Evolutionary conservation across 1,140 invertebrate species (phyloP), one percentile per base, ranked within the genome.

Genomic region (Uloborus diversus): DNA sequence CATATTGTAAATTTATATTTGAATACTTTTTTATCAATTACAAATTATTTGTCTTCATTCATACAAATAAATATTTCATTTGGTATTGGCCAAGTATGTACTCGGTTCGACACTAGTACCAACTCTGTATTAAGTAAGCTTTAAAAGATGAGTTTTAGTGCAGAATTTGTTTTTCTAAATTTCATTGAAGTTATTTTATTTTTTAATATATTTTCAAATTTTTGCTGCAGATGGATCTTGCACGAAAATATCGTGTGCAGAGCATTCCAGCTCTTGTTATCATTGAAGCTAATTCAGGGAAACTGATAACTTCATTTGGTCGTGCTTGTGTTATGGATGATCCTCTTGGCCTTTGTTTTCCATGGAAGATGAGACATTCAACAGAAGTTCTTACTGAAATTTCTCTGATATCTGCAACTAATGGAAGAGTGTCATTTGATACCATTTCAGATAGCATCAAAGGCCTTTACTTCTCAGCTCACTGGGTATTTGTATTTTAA

Each of bases 381-480:
- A 85, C 89, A 85, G 85, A 87, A 81, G 84, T 89, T 80, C 86
- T 92, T 23, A 86, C 91, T 84, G 89, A 91, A 59, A 89, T 90
- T 5, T 88, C 89, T 30, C 86, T 94, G 23, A 86, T 91, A 37
- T 88, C 90, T 1, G 89, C 89, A 68, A 88, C 88, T 32, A 86
- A 86, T 1, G 88, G 89, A 62, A 84, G 85, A 68, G 83, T 86
- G n/a, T 79, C 84, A 57, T 84, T 84, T 37, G 78, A 83, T 13
- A 81, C 82, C 14, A 79, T 88, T 47, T 85, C 84, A 81, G 88
- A 91, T 80, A 90, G 90, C 80, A 89, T 92, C 65, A 90, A 91
- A 83, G 93, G 92, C 14, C 89, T 94, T 82, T 94, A 94, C 85
- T 94, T 95, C 85, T 93, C 93, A 53, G 93, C 93, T 32, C 91